A percentile compares a stretch with the other conserved stretches of the same genome.
Evolutionary conservation across 2,797 vertebrate species (phyloP).

Genomic region (Sylvia borin): DNA sequence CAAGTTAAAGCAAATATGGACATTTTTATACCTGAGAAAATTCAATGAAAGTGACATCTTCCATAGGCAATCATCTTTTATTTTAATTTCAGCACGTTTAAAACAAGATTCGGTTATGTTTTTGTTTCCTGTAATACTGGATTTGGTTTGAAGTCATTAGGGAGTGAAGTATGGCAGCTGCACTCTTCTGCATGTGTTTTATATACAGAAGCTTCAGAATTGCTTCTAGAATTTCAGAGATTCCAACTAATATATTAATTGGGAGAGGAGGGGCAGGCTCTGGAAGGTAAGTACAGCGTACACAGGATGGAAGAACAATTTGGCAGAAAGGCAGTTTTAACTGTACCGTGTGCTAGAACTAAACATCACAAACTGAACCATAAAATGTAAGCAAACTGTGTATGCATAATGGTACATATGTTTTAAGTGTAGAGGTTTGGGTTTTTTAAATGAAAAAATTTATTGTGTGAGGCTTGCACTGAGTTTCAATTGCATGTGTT

Average conservation of each 20-base stretch:
- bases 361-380: not conserved
- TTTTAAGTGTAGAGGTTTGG: not conserved
- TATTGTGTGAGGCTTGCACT: not conserved
- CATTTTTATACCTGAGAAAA: not conserved
- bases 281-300: not conserved
- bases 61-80: not conserved
- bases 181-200: not conserved
- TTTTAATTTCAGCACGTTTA: not conserved
- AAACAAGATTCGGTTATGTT: not conserved
- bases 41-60: not conserved
- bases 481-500: not conserved
- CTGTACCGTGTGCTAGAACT: not conserved
- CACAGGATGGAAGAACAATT: not conserved
- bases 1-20: not conserved
- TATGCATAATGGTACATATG: not conserved
- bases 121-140: not conserved
- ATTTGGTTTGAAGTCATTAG: not conserved
- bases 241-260: not conserved
- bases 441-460: not conserved
- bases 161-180: not conserved
- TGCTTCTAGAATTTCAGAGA: not conserved
- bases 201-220: not conserved
- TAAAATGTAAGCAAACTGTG: not conserved
- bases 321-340: not conserved
- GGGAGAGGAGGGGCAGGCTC: not conserved